These are phyloP conservation scores for Hybos culiciformis DNA, from an alignment of 2,888 invertebrate genomes.

Conservation along the genomic window DNA sequence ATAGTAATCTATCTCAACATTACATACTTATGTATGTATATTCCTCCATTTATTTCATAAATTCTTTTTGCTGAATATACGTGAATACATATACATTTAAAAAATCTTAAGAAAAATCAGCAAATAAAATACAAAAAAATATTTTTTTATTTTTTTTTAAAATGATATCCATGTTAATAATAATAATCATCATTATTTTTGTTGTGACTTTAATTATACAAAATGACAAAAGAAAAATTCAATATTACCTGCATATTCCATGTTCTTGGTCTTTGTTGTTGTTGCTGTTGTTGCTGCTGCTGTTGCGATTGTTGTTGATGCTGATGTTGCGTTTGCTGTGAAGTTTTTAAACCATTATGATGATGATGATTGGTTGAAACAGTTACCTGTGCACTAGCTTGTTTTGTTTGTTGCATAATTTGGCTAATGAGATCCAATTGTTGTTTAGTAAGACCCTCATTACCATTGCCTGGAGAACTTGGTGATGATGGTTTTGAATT, in stretches of 20 bases:
- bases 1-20: no score
- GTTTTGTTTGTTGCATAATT: conserved; percentile 63
- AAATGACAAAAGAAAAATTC: not conserved
- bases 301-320: conserved; percentile 25
- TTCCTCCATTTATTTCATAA: no score
- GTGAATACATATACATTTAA: no score
- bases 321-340: conserved; percentile 23
- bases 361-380: conserved; percentile 31
- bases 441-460: conserved; percentile 56
- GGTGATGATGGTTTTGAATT: conserved; percentile 38
- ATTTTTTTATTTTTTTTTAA: no score
- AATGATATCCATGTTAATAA: no score
- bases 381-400: conserved; percentile 39
- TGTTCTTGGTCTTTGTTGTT: conserved; percentile 38
- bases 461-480: conserved; percentile 32
- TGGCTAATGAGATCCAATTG: conserved; percentile 63
- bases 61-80: no score
- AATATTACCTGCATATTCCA: conserved; percentile 43
- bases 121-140: no score
- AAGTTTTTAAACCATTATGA: conserved; percentile 24
- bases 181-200: no score
- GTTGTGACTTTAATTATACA: no score
- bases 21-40: no score
- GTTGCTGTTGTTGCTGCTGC: conserved; percentile 26
- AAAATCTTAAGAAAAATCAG: no score